Conservation (phyloP, 2,113 vertebrate species). For the Scomber colias region DNA sequence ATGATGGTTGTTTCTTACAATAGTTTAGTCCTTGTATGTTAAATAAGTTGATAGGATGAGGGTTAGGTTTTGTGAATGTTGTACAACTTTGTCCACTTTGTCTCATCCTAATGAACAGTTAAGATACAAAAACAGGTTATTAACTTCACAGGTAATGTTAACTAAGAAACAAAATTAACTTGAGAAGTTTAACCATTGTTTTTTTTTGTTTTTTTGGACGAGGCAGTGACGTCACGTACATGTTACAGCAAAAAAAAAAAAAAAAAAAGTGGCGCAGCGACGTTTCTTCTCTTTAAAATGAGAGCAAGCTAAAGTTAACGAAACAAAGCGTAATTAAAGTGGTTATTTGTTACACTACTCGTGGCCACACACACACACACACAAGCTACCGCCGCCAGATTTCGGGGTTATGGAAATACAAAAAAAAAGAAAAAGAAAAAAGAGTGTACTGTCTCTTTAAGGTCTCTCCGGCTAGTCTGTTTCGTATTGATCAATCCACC, state of each 20-base stretch:
- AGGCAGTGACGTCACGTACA: background rate
- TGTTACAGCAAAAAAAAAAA: too few relatives aligned
- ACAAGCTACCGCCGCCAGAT: background rate
- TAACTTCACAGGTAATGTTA: background rate
- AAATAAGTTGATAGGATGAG: too few relatives aligned
- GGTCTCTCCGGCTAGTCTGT: slow-evolving; percentile 75
- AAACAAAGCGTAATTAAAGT: background rate
- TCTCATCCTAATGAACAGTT: too few relatives aligned
- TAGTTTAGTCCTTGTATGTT: too few relatives aligned
- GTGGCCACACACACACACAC: background rate
- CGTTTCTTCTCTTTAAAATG: too few relatives aligned
- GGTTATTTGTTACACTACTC: background rate
- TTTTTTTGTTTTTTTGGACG: background rate
- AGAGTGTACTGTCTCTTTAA: slow-evolving; percentile 87
- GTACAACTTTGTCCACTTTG: too few relatives aligned
- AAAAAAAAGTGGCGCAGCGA: too few relatives aligned
- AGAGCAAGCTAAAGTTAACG: background rate
- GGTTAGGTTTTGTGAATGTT: too few relatives aligned
- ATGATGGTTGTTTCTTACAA: too few relatives aligned
- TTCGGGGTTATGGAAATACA: background rate
- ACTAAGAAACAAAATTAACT: background rate
- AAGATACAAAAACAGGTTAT: background rate
- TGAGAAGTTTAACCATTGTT: background rate
- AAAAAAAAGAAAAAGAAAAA: too few relatives aligned
- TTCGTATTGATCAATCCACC: slow-evolving; percentile 90